Conservation (phyloP, 1,140 invertebrate species). For the Lasioglossum baleicum region DNA sequence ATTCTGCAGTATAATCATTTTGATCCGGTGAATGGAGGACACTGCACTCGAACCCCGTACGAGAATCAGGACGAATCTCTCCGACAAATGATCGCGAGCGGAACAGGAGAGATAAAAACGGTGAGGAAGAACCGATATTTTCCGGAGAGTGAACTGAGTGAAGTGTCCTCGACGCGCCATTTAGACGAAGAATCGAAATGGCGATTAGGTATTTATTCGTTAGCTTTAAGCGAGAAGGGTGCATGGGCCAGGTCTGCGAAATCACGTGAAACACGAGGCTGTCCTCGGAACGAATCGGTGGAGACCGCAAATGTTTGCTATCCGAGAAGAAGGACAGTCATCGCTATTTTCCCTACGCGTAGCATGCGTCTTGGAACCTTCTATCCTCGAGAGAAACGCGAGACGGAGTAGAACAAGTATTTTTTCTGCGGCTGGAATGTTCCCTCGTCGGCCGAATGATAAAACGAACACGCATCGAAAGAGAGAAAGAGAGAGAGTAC, state of each 20-base stretch:
- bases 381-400: not conserved
- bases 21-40: conserved; percentile 26
- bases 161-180: conserved; percentile 48
- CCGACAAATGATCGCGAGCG: too few species aligned
- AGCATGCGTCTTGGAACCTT: not conserved
- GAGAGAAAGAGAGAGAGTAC: too few species aligned
- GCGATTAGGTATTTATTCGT: conserved; percentile 58
- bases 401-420: not conserved
- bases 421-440: not conserved
- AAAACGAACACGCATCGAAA: too few species aligned
- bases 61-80: not conserved
- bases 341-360: not conserved
- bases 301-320: not conserved
- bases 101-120: not conserved
- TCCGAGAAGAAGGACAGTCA: not conserved
- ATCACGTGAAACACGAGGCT: conserved; percentile 4
- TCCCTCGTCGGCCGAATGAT: not conserved
- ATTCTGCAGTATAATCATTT: conserved; percentile 38
- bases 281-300: not conserved
- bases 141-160: conserved; percentile 36
- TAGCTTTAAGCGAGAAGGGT: conserved; percentile 58
- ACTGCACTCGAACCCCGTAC: conserved; percentile 15
- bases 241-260: conserved; percentile 38
- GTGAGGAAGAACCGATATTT: not conserved
- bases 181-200: conserved; percentile 36